Evolutionary conservation across 2,888 invertebrate genomes (phyloP), one percentile per base, ranked within the genome.

Genomic region (Melangyna quadrimaculata): DNA sequence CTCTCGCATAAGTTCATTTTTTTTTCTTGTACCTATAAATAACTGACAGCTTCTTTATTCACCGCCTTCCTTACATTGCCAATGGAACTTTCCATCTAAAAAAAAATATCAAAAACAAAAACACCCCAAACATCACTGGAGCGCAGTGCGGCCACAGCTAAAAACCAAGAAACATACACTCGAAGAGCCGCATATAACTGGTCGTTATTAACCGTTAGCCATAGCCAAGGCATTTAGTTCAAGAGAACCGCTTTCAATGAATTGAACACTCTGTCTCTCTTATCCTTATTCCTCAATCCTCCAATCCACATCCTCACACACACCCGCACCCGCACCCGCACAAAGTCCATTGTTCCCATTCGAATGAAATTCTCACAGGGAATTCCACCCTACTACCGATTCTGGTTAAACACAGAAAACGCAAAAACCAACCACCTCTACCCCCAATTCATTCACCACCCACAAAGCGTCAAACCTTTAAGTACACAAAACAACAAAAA

Each of bases 391-490:
- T 55, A 57, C 86, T 55, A 57, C 77, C 77, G 69, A 73, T 63
- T 86, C 77, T 86, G 86, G 86, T 86, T 86, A 86, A 81, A 86
- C 86, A 86, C 86, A 86, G 86, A 81, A 86, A 86, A 86, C 86
- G 77, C 86, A 86, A 78, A 86, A 86, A 77, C 86, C 86, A 80
- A 86, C 86, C 86, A 77, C 79, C 79, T 57, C 57, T 19, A 73
- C 70, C 70, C 55, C 29, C 22, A n/a, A 43, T 29, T 9, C 19
- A 17, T 37, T 69, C 78, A 59, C 83, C 69, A 65, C 59, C 70
- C 48, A 37, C 22, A 43, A 63, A 77, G 61, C 86, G 70, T 78
- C 77, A 86, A 84, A 79, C 84, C 80, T 84, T 80, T 71, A 79
- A 84, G 71, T 63, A 45, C 51, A 29, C 71, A 79, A 59, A 83